phyloP scores from a whole-genome alignment of 2,113 vertebrate species.

The Elgaria multicarinata region DNA sequence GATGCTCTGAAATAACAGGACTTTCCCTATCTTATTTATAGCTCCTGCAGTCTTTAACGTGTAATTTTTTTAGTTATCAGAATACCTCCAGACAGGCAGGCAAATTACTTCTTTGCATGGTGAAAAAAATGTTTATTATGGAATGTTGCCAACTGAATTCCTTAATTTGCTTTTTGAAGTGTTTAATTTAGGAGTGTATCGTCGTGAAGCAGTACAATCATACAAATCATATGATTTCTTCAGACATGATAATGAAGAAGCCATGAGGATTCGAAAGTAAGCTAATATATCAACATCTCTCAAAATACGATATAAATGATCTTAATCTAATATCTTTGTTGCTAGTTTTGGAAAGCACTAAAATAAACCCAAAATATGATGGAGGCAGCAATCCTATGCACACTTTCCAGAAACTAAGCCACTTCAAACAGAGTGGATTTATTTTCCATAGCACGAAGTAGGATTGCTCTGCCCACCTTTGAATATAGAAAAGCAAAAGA shows the following conservation, averaged over 20 bases:
- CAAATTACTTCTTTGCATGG: rapidly evolving
- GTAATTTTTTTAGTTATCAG: neutral
- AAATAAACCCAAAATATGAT: neutral
- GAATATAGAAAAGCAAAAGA: neutral
- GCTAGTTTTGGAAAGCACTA: neutral
- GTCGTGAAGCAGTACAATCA: slow-evolving; percentile 90
- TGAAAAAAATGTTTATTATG: rapidly evolving
- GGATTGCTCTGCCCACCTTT: neutral
- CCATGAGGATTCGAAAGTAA: slow-evolving; percentile 97
- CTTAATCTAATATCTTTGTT: rapidly evolving
- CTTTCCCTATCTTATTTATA: neutral
- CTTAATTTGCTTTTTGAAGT: slow-evolving; percentile 74
- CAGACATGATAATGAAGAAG: slow-evolving; percentile 95
- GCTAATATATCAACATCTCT: neutral
- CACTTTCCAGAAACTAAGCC: no score
- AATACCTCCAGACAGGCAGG: neutral
- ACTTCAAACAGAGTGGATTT: no score
- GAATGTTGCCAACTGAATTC: rapidly evolving
- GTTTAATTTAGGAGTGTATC: slow-evolving; percentile 96
- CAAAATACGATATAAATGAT: rapidly evolving
- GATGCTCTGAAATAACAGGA: neutral
- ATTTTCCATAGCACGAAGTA: no score
- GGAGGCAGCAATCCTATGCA: no score
- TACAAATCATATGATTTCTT: slow-evolving; percentile 99
- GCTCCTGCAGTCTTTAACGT: neutral